Base-by-base conservation (phyloP, 2,797 vertebrate species). In the Pangasius mekongensis region DNA sequence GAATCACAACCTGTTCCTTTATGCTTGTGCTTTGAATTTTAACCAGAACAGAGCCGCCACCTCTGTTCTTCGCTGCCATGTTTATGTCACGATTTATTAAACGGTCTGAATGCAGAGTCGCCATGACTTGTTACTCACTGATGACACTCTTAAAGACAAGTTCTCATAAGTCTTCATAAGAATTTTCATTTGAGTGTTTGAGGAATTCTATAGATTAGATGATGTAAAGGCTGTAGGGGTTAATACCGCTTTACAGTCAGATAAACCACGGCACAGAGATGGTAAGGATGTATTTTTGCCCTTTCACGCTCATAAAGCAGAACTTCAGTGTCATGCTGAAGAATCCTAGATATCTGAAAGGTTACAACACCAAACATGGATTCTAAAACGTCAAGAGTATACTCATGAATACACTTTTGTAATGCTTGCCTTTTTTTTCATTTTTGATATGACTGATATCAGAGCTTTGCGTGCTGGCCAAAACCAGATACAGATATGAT, bases 1-100 rank as follows among this genome's bases (percentile, higher is more conserved):
- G 69, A 86, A 86, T 91, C 88, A 56, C 69, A 88, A 87, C 77
- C 89, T 36, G 69, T 84, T 86, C 89, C 56, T 74, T 85, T 92
- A 86, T 81, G 87, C 56, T 82, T 90, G 91, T 94, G 92, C 89
- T 64, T 89, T 84, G 93, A 93, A 93, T 95, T 76, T 91, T 86
- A 94, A 95, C 87, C 0, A 90, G 73, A 91, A 74, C 43, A 56
- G 27, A 39, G 76, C 52, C 47, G 16, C 77, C 76, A 62, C 43
- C 49, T 58, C 49, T 84, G 80, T 74, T 83, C 52, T 49, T 83
- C 49, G 2, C 47, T n/a, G 60, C 49, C 80, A 83, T 73, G 43
- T 58, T 83, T 64, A 49, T 83, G 52, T 86, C 88, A 83, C 69
- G 22, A 64, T 36, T 86, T 83, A 83, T 89, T 86, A 56, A 83